Evolutionary conservation across 2,888 invertebrate genomes (phyloP).

Genomic region (Hemaris fuciformis): DNA sequence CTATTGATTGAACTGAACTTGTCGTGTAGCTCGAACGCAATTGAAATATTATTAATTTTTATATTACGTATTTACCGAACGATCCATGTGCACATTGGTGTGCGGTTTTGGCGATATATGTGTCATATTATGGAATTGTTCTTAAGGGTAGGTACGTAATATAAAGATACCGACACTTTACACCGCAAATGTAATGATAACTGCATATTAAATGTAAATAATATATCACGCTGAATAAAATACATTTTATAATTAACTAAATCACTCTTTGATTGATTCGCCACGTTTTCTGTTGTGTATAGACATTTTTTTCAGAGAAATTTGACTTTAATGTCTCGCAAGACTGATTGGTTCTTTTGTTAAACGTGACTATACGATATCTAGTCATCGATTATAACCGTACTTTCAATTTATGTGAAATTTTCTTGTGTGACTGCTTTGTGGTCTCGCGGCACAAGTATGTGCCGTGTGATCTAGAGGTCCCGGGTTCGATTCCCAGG

Average conservation of each 20-base stretch:
- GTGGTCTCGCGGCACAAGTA: too few relatives aligned
- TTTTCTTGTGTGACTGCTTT: too few relatives aligned
- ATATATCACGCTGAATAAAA: constrained; percentile 36
- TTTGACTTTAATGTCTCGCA: too few relatives aligned
- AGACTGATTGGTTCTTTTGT: too few relatives aligned
- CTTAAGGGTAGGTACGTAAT: constrained; percentile 1
- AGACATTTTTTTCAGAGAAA: too few relatives aligned
- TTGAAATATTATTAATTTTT: not conserved
- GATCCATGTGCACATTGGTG: not conserved
- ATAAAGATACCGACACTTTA: constrained; percentile 4
- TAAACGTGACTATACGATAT: too few relatives aligned
- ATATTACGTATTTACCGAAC: constrained; percentile 2
- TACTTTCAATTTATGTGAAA: too few relatives aligned
- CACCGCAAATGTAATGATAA: not conserved
- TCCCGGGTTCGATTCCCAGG: too few relatives aligned
- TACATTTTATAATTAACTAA: constrained; percentile 63
- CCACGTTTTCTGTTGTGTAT: too few relatives aligned
- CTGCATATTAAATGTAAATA: constrained; percentile 26
- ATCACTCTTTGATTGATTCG: constrained; percentile 26
- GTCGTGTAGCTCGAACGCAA: not conserved
- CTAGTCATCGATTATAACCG: too few relatives aligned
- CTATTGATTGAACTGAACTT: not conserved
- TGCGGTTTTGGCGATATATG: not conserved
- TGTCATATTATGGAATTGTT: constrained; percentile 3
- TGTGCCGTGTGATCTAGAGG: too few relatives aligned